Evolutionary conservation across 35 echinoderm and acorn worm species (phyloP).

Genomic region (Apostichopus parvimensis): DNA sequence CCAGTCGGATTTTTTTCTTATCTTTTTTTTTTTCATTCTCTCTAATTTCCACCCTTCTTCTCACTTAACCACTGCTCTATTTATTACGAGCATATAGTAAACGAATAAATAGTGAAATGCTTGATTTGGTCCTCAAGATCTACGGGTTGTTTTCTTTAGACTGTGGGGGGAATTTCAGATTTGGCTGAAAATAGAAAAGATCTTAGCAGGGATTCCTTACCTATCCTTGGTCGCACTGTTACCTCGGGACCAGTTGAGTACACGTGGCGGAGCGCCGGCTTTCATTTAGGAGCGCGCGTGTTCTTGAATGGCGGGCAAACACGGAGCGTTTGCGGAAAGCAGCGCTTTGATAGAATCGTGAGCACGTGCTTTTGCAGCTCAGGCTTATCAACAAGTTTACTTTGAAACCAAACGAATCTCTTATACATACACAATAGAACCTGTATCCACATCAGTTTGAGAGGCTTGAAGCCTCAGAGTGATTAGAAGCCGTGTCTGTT

Average conservation of each 20-base stretch:
- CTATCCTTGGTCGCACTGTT: neutral
- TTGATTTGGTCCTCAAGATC: constrained; percentile 16
- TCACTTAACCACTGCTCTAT: constrained; percentile 43
- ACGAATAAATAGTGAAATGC: constrained; percentile 39
- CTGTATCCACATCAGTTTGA: constrained; percentile 2
- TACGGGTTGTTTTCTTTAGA: constrained; percentile 22
- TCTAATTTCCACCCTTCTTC: neutral
- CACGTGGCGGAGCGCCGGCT: constrained; percentile 21
- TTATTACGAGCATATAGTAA: constrained; percentile 27
- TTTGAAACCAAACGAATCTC: constrained; percentile 17
- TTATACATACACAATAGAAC: constrained; percentile 13
- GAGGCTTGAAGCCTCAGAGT: neutral
- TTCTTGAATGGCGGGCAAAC: constrained; percentile 44
- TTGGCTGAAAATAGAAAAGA: neutral
- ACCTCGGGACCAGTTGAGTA: constrained; percentile 13
- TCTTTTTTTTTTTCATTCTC: neutral
- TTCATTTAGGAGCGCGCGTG: constrained; percentile 42
- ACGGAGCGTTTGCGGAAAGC: constrained; percentile 30
- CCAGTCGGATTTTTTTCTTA: constrained; percentile 3
- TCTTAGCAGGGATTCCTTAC: neutral
- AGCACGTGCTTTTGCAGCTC: constrained; percentile 23
- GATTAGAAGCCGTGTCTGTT: neutral
- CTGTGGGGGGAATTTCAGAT: constrained; percentile 19
- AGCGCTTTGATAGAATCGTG: neutral
- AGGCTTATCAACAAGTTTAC: constrained; percentile 48